Base-by-base conservation (phyloP, 2,888 invertebrate genomes). In the Orthonevra nobilis region DNA sequence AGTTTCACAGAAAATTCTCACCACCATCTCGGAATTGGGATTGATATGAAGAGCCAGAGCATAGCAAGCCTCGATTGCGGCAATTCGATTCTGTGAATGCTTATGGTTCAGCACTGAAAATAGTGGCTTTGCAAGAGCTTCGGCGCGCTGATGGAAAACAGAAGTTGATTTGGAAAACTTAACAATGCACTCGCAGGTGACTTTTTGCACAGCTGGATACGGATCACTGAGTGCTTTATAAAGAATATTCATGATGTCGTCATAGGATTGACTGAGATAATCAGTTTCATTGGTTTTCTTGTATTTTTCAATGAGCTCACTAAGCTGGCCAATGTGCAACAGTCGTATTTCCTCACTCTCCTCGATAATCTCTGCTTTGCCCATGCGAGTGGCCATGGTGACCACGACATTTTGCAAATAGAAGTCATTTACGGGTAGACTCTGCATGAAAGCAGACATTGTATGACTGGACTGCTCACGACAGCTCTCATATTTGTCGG, bases 311-410 rank as follows among this genome's bases (percentile, higher is more conserved):
- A 96, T 89, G 81, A 97, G 91, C 36, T 90, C 88, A 64, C 90
- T 90, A n/a, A 96, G 87, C 40, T 97, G 90, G 64, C 90, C 86
- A 0, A 96, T 87, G 52, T 94, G 90, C 34, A 92, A 89, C 7
- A 96, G 86, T 19, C 97, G 92, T 38, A 97, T 91, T 90, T 98
- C 97, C 89, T 98, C 97, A 1, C 93, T 88, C 81, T 91, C 89
- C 82, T 92, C 92, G 1, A 91, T 86, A 0, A 94, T 90, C 86
- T 96, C 96, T 32, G 92, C 91, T 61, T 92, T 92, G 0, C 95
- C 96, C 81, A 97, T 91, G 73, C 96, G 92, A 83, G 94, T 93
- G 0, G 92, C 91, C 73, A 97, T 86, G 1, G 94, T 92, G 1
- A 96, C 94, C 28, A 97, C 89, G 10, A 96, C 89, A 81, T 94